Base-by-base conservation (phyloP, 2,113 vertebrate genomes). In the Crotophaga sulcirostris region DNA sequence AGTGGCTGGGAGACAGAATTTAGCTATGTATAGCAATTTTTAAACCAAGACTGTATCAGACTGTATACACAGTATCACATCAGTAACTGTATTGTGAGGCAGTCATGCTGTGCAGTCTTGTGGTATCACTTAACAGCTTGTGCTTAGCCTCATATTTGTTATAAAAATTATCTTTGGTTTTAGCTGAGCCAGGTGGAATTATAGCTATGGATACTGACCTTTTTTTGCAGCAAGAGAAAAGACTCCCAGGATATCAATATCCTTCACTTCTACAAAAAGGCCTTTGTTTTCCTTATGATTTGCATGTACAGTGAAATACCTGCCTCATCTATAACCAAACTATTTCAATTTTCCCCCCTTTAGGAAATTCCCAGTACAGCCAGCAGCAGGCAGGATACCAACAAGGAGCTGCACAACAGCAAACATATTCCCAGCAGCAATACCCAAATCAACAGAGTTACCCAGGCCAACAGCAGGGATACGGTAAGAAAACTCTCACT, bases 381-480 rank as follows among this genome's bases (percentile, higher is more conserved):
- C 99, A 99, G 86, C 99, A 99, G 96, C 99, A 99, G 97, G 96
- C 98, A 16, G 98, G 98, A 62, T 99, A 99, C 96, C 99, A 99
- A 96, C 99, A 99, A 94, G 98, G 99, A 74, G 97, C 99, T 23
- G 97, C 98, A 15, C 99, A 99, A 95, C 99, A 98, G 95, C 99
- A 99, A 93, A 94, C 98, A 0, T 99, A 99, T 81, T 98, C 98
- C 90, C 99, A 99, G 91, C 99, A 99, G 97, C 99, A 99, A 97
- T 99, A 99, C 92, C 98, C 99, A 77, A 98, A 98, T 89, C 99
- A 99, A 81, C 98, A 99, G 96, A 98, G 98, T 96, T 99, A 99
- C 88, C 98, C 98, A 1, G 98, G 98, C 75, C 99, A 99, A 59
- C 98, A 99, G 89, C 99, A 99, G 95, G 98, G 98, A 96, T 99